Evolutionary conservation across 2,113 vertebrate species (phyloP), one percentile per base, ranked within the genome.

Genomic region (Solea senegalensis): DNA sequence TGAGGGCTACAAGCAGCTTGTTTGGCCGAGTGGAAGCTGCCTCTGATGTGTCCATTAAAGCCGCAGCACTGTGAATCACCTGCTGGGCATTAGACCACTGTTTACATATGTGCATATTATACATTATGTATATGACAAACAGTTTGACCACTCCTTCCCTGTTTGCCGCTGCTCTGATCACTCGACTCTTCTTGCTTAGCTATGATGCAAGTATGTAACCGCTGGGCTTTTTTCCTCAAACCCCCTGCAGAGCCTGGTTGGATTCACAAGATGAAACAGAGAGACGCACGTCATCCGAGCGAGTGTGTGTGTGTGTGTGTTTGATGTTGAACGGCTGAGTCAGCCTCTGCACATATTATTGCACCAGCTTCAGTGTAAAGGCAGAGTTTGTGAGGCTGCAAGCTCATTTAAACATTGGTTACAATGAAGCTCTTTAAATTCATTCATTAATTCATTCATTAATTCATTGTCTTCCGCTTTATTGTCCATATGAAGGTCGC

Each of bases 111-210:
- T 9, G 26, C 34, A 16, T 39, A 14, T 39, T 40, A 15, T 40
- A 40, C 8, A 57, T 57, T 34, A 57, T 39, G 54, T 16, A 44
- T 59, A 21, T 59, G 1, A 8, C 40, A 50, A 50, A 50, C 49
- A 40, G 12, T 43, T 7, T 41, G 15, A 44, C 41, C 40, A 21
- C n/a, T 44, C 57, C 16, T 21, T 6, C 8, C 57, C 11, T 3
- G 57, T 59, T 59, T 44, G 9, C 16, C 43, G 2, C 57, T 44
- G 56, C 28, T 57, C 54, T 57, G 54, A 57, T 57, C 54, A 39
- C 54, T 10, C 21, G 3, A n/a, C 56, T 43, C 9, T 21, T 26
- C 3, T 3, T 27, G 4, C 51, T 27, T 16, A 26, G 21, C 51
- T 13, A 57, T 57, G 54, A 21, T 58, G 56, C 39, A 58, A 41